Conservation (phyloP, 2,797 vertebrate genomes). For the Centropyge bicolor region DNA sequence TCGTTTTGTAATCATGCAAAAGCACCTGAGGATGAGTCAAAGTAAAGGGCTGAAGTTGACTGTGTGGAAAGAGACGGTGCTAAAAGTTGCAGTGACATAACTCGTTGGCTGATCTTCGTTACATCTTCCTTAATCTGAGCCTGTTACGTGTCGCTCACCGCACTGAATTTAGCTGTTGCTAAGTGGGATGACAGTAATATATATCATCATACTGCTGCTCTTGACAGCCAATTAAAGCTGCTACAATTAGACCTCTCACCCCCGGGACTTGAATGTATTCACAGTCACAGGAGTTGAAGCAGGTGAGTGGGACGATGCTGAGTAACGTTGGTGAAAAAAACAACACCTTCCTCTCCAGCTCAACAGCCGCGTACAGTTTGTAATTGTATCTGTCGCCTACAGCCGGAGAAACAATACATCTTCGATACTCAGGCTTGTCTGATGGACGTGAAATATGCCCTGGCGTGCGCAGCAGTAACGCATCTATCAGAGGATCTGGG, state of each 20-base stretch:
- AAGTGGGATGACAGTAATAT: background rate
- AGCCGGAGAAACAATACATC: constrained; percentile 19
- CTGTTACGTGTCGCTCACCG: background rate
- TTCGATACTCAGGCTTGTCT: constrained; percentile 15
- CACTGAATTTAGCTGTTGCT: background rate
- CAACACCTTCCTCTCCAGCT: background rate
- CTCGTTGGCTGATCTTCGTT: background rate
- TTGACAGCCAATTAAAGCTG: constrained; percentile 27
- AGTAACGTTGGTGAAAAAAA: background rate
- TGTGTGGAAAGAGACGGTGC: background rate
- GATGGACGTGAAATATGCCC: constrained; percentile 21
- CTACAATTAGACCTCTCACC: constrained; percentile 15
- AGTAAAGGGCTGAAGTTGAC: background rate
- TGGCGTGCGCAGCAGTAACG: too few species aligned
- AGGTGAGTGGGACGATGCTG: background rate
- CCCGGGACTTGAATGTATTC: background rate
- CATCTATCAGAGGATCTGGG: constrained; percentile 35
- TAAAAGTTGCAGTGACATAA: background rate
- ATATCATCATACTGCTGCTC: constrained; percentile 2
- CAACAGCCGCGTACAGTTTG: background rate
- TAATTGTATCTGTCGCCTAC: constrained; percentile 13
- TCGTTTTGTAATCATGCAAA: background rate
- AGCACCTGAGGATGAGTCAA: background rate
- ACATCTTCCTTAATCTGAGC: background rate
- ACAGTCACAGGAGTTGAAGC: background rate